These are phyloP conservation scores for Sparus aurata DNA, from an alignment of 2,797 vertebrate genomes.

Conservation along the genomic window DNA sequence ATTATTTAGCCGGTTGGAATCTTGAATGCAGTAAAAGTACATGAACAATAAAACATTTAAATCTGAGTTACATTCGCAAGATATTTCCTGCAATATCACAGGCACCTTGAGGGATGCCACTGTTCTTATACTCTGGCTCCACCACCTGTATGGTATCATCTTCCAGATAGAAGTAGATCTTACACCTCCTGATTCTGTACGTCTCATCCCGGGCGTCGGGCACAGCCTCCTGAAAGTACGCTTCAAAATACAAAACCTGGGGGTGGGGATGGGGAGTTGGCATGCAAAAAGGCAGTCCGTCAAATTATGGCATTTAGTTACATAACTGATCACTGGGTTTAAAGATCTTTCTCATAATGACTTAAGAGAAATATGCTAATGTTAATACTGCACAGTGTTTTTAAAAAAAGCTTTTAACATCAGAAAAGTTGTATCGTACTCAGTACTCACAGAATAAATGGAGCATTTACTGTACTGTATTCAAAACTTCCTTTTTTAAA, in stretches of 20 bases:
- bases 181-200: conserved; percentile 89
- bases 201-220: conserved; percentile 85
- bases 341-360: background rate
- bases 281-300: background rate
- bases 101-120: conserved; percentile 91
- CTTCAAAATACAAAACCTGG: conserved; percentile 92
- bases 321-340: background rate
- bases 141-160: conserved; percentile 94
- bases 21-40: background rate
- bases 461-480: background rate
- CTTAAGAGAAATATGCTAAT: background rate
- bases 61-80: background rate
- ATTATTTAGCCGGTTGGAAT: background rate
- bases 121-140: conserved; percentile 90
- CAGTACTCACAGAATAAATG: background rate
- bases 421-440: too few species aligned
- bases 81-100: conserved; percentile 3
- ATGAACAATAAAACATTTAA: background rate
- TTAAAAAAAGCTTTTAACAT: too few species aligned
- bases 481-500: background rate
- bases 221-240: conserved; percentile 90
- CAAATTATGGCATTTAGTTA: background rate
- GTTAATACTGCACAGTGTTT: background rate
- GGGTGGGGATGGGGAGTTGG: conserved; percentile 1
- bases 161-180: conserved; percentile 94